Evolutionary conservation across 2,888 invertebrate species (phyloP).

Genomic region (Erpobdella octoculata): DNA sequence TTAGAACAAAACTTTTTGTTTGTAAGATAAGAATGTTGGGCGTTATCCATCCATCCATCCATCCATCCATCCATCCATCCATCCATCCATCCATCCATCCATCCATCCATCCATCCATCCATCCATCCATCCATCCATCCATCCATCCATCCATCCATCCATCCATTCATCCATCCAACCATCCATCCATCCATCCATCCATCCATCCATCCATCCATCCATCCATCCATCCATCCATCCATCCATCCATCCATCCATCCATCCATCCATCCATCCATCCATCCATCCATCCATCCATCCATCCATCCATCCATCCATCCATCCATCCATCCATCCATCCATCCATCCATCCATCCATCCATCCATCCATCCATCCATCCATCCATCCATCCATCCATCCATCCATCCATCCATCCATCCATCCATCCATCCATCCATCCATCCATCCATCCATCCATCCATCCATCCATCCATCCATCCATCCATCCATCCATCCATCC

Average conservation of each 20-base stretch:
- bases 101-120: too few relatives aligned
- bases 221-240: neutral
- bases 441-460: neutral
- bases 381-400: neutral
- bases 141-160: neutral
- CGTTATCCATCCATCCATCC: too few relatives aligned
- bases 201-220: constrained; percentile 7
- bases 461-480: too few relatives aligned
- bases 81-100: too few relatives aligned
- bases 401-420: neutral
- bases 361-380: neutral
- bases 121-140: too few relatives aligned
- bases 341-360: neutral
- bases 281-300: neutral
- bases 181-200: neutral
- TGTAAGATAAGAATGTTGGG: too few relatives aligned
- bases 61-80: too few relatives aligned
- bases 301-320: constrained; percentile 2
- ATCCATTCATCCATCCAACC: neutral
- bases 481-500: too few relatives aligned
- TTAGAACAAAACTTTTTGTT: too few relatives aligned
- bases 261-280: constrained; percentile 2
- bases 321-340: neutral
- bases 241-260: neutral
- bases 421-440: constrained; percentile 3